Conservation (phyloP, 2,797 vertebrate species). For the Liasis olivaceus region DNA sequence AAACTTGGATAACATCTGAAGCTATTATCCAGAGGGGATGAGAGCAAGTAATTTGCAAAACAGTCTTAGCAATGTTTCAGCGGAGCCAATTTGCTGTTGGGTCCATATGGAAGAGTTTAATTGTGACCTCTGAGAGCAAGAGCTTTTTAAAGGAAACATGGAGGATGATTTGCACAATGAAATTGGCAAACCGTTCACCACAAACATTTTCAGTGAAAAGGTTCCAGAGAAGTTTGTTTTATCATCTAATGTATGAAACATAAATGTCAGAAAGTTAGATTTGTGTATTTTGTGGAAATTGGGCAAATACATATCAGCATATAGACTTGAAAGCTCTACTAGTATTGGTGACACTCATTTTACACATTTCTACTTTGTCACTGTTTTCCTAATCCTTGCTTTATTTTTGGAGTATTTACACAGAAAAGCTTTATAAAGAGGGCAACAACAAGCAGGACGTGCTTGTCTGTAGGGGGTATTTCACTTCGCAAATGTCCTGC, state of each 20-base stretch:
- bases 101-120: conserved; percentile 25
- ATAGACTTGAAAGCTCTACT: not conserved
- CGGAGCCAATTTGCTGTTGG: not conserved
- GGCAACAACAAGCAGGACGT: not conserved
- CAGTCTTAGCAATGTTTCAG: conserved; percentile 38
- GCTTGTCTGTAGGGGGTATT: not conserved
- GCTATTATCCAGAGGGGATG: not conserved
- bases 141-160: conserved; percentile 42
- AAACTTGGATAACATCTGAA: not conserved
- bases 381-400: not conserved
- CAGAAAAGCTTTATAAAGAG: not conserved
- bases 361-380: not conserved
- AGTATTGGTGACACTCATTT: not conserved
- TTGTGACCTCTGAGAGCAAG: conserved; percentile 19
- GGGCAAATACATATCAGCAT: not conserved
- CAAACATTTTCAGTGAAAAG: not conserved
- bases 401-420: not conserved
- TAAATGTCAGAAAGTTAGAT: not conserved
- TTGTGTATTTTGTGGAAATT: not conserved
- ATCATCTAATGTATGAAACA: not conserved
- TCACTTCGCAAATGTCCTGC: not conserved
- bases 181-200: conserved; percentile 19
- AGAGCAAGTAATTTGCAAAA: conserved; percentile 39
- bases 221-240: not conserved
- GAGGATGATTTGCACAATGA: conserved; percentile 35